These are phyloP conservation scores for Pelecanoides urinatrix DNA, from an alignment of 2,113 vertebrate species.

Conservation along the genomic window DNA sequence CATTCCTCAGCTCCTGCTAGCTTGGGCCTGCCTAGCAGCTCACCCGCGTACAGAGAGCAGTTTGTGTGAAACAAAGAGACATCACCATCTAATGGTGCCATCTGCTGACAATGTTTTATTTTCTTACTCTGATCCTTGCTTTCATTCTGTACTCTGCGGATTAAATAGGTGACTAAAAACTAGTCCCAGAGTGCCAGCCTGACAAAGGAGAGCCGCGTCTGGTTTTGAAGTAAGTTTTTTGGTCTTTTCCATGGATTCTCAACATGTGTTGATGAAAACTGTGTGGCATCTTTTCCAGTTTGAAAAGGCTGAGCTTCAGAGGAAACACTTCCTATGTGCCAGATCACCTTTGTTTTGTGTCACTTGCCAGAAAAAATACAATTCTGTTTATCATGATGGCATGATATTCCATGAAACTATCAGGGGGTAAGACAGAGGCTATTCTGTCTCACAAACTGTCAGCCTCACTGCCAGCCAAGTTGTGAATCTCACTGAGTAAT, in stretches of 20 bases:
- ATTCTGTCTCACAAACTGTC: not conserved
- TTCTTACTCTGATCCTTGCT: fast-evolving
- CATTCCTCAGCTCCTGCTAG: fast-evolving
- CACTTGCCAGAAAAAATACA: not conserved
- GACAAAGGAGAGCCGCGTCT: fast-evolving
- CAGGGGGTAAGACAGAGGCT: not conserved
- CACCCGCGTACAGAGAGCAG: not conserved
- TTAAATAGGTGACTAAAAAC: not conserved
- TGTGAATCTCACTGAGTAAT: not conserved
- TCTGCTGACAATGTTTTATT: not conserved
- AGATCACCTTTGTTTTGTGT: not conserved
- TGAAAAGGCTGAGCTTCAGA: not conserved
- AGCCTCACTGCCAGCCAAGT: not conserved
- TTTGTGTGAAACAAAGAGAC: not conserved
- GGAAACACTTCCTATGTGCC: not conserved
- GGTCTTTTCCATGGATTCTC: not conserved
- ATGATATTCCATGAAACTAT: not conserved
- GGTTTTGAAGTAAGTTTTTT: not conserved
- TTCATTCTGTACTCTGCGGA: not conserved
- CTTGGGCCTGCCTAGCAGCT: not conserved
- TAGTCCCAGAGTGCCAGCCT: not conserved
- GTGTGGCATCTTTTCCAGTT: not conserved
- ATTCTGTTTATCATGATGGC: not conserved
- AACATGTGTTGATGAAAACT: not conserved
- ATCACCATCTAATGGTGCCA: not conserved